phyloP scores from a whole-genome alignment of 2,888 invertebrate species.

The Sarcophaga subvicina region DNA sequence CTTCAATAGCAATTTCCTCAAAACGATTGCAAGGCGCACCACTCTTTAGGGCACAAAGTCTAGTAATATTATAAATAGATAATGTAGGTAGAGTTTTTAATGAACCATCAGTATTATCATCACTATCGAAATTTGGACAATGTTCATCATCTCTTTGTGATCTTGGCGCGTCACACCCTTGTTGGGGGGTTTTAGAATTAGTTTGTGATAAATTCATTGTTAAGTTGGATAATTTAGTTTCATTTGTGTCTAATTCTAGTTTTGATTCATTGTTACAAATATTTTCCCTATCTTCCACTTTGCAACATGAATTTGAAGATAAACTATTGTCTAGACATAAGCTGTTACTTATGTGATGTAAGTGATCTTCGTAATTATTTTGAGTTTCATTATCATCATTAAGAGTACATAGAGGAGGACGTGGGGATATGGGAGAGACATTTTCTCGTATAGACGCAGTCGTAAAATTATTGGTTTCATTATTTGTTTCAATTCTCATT shows the following conservation, averaged over 20 bases:
- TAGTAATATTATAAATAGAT: background rate
- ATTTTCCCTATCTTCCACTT: conserved; percentile 25
- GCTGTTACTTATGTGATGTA: conserved; percentile 38
- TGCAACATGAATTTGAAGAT: background rate
- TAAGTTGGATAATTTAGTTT: conserved; percentile 43
- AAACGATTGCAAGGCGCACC: background rate
- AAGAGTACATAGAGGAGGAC: conserved; percentile 13
- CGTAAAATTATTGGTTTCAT: background rate
- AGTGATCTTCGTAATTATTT: conserved; percentile 16
- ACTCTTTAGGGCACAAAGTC: background rate
- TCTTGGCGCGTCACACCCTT: background rate
- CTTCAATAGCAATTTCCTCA: background rate
- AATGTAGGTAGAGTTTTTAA: conserved; percentile 25
- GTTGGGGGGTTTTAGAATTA: conserved; percentile 28
- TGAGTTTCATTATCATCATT: conserved; percentile 11
- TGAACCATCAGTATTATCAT: conserved; percentile 23
- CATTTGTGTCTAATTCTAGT: background rate
- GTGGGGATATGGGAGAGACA: background rate
- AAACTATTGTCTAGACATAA: conserved; percentile 45
- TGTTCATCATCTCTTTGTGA: conserved; percentile 31
- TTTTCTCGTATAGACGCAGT: background rate
- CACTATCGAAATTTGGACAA: background rate
- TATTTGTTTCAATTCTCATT: background rate
- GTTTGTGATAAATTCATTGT: conserved; percentile 28
- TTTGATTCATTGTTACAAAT: conserved; percentile 15